Evolutionary conservation across 2,888 invertebrate genomes (phyloP).

Genomic region (Ischnus inquisitorius): DNA sequence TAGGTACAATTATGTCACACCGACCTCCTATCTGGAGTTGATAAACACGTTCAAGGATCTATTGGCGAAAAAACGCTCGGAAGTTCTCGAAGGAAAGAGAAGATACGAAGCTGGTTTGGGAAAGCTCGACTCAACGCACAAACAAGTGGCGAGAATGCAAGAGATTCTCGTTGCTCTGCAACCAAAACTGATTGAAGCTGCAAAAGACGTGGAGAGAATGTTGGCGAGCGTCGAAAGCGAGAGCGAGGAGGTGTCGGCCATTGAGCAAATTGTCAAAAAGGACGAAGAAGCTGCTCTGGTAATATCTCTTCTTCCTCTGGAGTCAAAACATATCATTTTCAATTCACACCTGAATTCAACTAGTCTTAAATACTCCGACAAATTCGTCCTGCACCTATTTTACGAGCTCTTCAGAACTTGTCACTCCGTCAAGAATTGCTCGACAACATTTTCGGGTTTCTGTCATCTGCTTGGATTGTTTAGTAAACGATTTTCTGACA

Average conservation of each 20-base stretch:
- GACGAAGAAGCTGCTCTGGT: conserved; percentile 92
- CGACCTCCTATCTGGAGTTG: conserved; percentile 96
- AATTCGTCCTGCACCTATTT: too few relatives aligned
- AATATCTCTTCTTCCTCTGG: conserved; percentile 6
- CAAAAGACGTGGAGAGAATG: conserved; percentile 94
- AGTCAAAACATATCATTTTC: not conserved
- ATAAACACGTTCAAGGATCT: conserved; percentile 95
- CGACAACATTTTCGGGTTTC: too few relatives aligned
- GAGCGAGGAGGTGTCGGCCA: conserved; percentile 93
- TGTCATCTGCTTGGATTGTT: too few relatives aligned
- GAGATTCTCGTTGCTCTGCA: conserved; percentile 93
- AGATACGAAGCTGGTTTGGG: conserved; percentile 95
- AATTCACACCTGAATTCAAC: too few relatives aligned
- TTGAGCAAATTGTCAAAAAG: conserved; percentile 92
- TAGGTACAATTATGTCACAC: conserved; percentile 94
- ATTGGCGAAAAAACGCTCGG: conserved; percentile 90
- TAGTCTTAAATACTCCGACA: too few relatives aligned
- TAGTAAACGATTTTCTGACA: not conserved
- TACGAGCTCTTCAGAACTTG: too few relatives aligned
- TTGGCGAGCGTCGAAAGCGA: conserved; percentile 95
- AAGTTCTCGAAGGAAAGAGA: conserved; percentile 89
- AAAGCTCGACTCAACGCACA: conserved; percentile 93
- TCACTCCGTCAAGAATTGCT: too few relatives aligned
- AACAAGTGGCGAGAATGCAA: conserved; percentile 94
- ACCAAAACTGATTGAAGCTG: conserved; percentile 94